Evolutionary conservation across 1,140 invertebrate species (phyloP), one percentile per base, ranked within the genome.

Genomic region (Scaptodrosophila lebanonensis): DNA sequence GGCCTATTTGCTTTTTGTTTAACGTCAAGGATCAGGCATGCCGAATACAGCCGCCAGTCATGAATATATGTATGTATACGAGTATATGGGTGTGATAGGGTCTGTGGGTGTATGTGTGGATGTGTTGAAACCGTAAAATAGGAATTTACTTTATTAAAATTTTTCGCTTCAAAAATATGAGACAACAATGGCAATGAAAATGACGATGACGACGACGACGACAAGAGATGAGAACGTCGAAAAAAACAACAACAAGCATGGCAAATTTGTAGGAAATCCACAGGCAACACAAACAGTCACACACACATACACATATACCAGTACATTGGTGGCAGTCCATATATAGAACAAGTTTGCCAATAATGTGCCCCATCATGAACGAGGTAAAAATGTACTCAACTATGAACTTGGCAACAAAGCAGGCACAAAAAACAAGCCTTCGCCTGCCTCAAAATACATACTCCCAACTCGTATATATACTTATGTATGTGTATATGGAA

Each of bases 141-240:
- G 75, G 75, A 82, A 79, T 79, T 79, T 79, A 72, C 75, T 79
- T 79, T 82, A 79, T 79, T 79, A 79, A 79, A 79, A 79, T 75
- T 75, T 82, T 79, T 79, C 75, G 75, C 75, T 75, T 66, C 47
- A 75, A 82, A 79, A 79, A 79, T 79, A 79, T 79, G 75, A 79
- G 73, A 66, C 68, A 72, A 62, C 52, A 71, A 35, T 18, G 25
- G 20, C 43, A 45, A 32, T 6, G 17, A 18, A 12, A 18, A 39
- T 8, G 17, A 39, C 15, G 18, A 39, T 16, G 22, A 61, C 58
- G 62, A 62, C 47, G 50, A 40, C 63, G 59, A 68, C 61, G 64
- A 71, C 60, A 50, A 61, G 30, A 47, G 38, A 13, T 4, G 32
- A 4, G 17, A 43, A 54, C 8, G 12, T 25, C 8, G 3, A 3